Evolutionary conservation across 2,888 invertebrate species (phyloP), one percentile per base, ranked within the genome.

Genomic region (Amitus sp.): DNA sequence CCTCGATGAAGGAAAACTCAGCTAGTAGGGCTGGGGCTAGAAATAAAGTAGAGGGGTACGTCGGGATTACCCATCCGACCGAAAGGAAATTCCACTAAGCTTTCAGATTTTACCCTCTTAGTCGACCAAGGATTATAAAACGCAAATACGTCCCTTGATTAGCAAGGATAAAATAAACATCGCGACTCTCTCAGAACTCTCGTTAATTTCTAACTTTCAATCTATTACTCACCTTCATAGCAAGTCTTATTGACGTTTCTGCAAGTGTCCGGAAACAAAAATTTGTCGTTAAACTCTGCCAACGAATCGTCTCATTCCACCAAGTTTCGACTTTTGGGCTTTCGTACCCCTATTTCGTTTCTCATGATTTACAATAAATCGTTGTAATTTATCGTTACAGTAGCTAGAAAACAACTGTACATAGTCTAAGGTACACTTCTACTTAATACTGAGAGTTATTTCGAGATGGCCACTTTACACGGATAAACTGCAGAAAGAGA

Each of bases 111-210:
- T 73, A 78, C 79, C 80, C 77, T 79, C 79, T 75, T 73, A 76
- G 75, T 69, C 74, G 73, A 76, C 79, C 76, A 69, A 73, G 79
- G 76, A 80, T 81, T 81, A 79, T 80, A 80, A 80, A 81, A 81
- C 78, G 80, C 80, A 81, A 81, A 81, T 82, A 80, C 79, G 78
- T 77, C 73, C 75, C 77, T 78, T 81, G 81, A 80, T 81, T 80
- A 78, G 80, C 66, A 73, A 72, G 74, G 74, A 78, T 77, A 79
- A 77, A 77, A 76, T 78, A 77, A 80, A 80, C 78, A 78, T 76
- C 72, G 74, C 63, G 52, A 49, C 51, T 40, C 47, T 37, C 47
- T 23, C 30, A 27, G 20, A 15, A 9, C 19, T 19, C 27, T 23
- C 47, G 10, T 17, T 28, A 45, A 50, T 47, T n/a, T 57, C 34